These are phyloP conservation scores for Xenopus laevis DNA, from an alignment of 2,113 vertebrate genomes.

Conservation along the genomic window DNA sequence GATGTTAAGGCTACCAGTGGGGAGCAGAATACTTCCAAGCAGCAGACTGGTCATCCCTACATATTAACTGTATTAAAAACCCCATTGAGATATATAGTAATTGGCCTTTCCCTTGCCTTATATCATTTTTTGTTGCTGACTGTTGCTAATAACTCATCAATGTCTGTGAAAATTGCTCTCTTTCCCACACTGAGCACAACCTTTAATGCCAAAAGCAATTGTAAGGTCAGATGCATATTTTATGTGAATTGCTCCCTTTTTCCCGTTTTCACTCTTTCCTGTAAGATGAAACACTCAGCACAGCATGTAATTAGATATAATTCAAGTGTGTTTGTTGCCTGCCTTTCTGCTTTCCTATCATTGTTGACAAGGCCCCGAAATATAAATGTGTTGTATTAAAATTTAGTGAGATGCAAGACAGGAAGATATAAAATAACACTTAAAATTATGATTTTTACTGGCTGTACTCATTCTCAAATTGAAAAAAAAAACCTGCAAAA, in stretches of 20 bases:
- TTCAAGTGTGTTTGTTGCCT: slow-evolving; percentile 49
- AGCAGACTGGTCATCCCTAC: background rate
- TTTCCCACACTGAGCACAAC: slow-evolving; percentile 20
- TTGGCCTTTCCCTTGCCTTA: background rate
- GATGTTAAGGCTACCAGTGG: background rate
- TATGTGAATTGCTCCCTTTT: slow-evolving; percentile 64
- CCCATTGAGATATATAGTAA: rapidly evolving
- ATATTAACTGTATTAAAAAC: slow-evolving; percentile 1
- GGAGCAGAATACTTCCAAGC: background rate
- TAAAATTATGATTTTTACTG: too few species aligned
- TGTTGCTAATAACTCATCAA: slow-evolving; percentile 43
- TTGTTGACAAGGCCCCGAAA: slow-evolving; percentile 5
- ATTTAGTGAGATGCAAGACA: slow-evolving; percentile 2
- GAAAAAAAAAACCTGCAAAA: too few species aligned
- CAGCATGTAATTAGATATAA: slow-evolving; percentile 65
- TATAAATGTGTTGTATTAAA: background rate
- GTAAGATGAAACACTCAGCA: slow-evolving; percentile 58
- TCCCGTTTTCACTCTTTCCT: slow-evolving; percentile 40
- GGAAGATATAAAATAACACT: slow-evolving; percentile 5
- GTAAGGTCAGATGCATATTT: slow-evolving; percentile 60
- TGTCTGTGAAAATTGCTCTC: slow-evolving; percentile 39
- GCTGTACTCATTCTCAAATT: too few species aligned
- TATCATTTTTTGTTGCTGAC: slow-evolving; percentile 32
- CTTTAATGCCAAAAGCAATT: slow-evolving; percentile 60
- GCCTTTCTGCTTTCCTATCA: slow-evolving; percentile 34